These are phyloP conservation scores for Panurus biarmicus DNA, from an alignment of 2,113 vertebrate genomes.

Conservation along the genomic window DNA sequence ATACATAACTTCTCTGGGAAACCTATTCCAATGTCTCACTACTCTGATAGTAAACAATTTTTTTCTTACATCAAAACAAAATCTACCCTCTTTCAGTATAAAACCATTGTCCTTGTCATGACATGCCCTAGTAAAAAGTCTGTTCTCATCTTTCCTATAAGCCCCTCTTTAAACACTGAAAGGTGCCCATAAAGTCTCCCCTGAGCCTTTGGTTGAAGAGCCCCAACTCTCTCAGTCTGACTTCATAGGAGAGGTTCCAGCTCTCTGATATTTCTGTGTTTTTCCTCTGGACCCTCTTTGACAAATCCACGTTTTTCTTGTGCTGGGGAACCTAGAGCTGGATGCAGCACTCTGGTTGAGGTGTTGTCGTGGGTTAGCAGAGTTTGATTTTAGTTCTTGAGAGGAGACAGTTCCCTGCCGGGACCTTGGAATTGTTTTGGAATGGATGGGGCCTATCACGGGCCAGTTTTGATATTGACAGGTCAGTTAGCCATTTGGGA, in stretches of 20 bases:
- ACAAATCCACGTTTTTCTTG: neutral
- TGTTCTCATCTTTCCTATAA: neutral
- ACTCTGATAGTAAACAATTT: fast-evolving
- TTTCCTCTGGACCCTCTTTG: neutral
- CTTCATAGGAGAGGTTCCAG: neutral
- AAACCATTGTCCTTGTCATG: neutral
- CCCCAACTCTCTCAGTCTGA: neutral
- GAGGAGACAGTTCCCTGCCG: too few relatives aligned
- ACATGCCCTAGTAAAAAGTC: neutral
- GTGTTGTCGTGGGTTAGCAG: too few relatives aligned
- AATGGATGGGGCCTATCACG: too few relatives aligned
- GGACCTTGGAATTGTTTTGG: too few relatives aligned
- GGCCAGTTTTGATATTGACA: too few relatives aligned
- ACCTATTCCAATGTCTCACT: neutral
- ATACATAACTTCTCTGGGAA: neutral
- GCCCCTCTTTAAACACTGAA: neutral
- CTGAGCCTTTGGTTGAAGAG: neutral
- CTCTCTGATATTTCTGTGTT: neutral
- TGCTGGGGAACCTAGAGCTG: neutral
- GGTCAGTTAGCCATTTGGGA: too few relatives aligned
- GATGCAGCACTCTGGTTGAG: neutral
- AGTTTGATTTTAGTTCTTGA: too few relatives aligned
- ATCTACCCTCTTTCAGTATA: neutral
- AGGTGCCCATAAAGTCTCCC: neutral
- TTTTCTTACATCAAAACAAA: neutral